These are phyloP conservation scores for Brachyopa scutellaris DNA, from an alignment of 2,888 invertebrate species.

Conservation along the genomic window DNA sequence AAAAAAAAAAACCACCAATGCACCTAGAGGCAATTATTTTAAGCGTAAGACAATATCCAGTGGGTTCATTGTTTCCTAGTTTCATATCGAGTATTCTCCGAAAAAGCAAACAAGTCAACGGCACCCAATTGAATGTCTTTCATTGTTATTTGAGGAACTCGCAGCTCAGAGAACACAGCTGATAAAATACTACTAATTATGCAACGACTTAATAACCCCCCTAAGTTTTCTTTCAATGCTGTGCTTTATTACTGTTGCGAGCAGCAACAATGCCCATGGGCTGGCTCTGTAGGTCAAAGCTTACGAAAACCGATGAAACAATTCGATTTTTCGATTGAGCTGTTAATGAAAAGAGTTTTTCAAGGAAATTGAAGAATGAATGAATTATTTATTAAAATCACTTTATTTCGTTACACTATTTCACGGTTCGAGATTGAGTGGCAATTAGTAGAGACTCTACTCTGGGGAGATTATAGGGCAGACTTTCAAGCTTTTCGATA, in stretches of 20 bases:
- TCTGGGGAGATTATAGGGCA: too few species aligned
- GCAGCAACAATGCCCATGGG: neutral
- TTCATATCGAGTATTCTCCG: conserved; percentile 11
- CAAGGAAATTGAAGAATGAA: conserved; percentile 10
- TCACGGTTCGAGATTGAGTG: too few species aligned
- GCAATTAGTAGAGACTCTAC: too few species aligned
- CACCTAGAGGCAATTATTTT: conserved; percentile 8
- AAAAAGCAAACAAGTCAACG: conserved; percentile 9
- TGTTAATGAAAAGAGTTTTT: conserved; percentile 9
- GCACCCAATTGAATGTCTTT: conserved; percentile 2
- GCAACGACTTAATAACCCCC: conserved; percentile 31
- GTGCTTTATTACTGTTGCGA: conserved; percentile 8
- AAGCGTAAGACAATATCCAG: conserved; percentile 4
- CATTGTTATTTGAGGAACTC: conserved; percentile 21
- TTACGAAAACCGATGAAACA: neutral
- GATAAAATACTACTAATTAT: conserved; percentile 51
- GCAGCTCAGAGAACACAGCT: conserved; percentile 21
- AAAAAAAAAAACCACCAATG: neutral
- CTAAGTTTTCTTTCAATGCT: conserved; percentile 15
- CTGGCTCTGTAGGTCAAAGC: neutral
- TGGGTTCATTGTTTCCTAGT: conserved; percentile 1
- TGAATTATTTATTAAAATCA: conserved; percentile 14
- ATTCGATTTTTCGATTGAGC: neutral
- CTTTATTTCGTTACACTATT: neutral
- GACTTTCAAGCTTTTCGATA: too few species aligned